These are phyloP conservation scores for Potamarius usumacintae DNA, from an alignment of 2,113 vertebrate genomes.

Conservation along the genomic window DNA sequence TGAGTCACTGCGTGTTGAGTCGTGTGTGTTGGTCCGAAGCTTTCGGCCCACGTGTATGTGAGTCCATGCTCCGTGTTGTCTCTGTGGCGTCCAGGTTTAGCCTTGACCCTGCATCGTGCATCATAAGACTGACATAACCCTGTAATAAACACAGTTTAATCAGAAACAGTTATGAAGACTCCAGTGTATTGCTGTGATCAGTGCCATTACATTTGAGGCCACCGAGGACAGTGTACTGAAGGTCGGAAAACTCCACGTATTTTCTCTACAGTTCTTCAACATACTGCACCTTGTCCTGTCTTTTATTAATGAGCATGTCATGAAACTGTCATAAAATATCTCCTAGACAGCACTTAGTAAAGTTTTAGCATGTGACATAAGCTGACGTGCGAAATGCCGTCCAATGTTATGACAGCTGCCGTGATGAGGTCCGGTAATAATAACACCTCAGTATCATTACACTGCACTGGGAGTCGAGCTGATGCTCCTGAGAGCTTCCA, in stretches of 20 bases:
- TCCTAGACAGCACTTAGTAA: background rate
- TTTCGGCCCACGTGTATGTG: slow-evolving; percentile 26
- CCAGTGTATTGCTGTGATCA: too few species aligned
- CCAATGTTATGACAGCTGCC: too few species aligned
- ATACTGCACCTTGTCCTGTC: background rate
- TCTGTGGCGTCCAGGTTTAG: slow-evolving; percentile 50
- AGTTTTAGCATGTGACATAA: background rate
- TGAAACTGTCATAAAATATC: background rate
- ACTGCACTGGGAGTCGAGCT: background rate
- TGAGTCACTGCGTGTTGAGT: slow-evolving; percentile 16
- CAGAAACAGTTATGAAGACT: too few species aligned
- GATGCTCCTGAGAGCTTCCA: background rate
- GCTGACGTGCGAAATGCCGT: background rate
- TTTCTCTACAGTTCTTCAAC: background rate
- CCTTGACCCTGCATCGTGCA: background rate
- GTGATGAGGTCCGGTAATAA: too few species aligned
- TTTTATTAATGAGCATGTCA: background rate
- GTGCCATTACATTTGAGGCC: too few species aligned
- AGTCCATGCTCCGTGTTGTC: slow-evolving; percentile 36
- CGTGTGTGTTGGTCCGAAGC: slow-evolving; percentile 23
- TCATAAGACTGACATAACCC: background rate
- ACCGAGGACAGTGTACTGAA: too few species aligned
- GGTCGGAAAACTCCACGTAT: background rate
- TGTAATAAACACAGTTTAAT: background rate
- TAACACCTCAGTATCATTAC: background rate